phyloP scores from a whole-genome alignment of 2,797 vertebrate genomes.

The Harpagifer antarcticus region DNA sequence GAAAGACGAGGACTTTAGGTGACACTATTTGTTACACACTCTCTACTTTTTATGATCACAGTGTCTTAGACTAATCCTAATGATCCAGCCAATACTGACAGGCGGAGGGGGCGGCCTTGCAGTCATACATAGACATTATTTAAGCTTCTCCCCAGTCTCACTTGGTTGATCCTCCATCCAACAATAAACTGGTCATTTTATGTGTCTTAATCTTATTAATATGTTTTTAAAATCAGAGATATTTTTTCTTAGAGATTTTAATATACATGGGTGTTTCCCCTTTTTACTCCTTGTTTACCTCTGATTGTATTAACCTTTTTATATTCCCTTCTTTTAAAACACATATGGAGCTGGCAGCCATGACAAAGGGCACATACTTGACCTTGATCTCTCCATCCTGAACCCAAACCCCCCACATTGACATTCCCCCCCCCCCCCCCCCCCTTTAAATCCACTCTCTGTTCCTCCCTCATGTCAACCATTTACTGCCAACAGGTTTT shows the following conservation, averaged over 20 bases:
- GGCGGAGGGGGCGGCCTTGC: neutral
- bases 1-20: slow-evolving; percentile 23
- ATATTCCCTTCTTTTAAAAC: neutral
- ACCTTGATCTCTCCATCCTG: slow-evolving; percentile 3
- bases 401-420: neutral
- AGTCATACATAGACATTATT: neutral
- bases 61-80: neutral
- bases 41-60: neutral
- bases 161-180: neutral
- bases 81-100: neutral
- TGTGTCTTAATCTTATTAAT: neutral
- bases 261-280: too few species aligned
- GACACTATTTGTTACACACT: slow-evolving; percentile 8
- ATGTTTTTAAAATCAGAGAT: too few species aligned
- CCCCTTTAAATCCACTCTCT: neutral
- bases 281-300: too few species aligned
- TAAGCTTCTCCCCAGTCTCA: neutral
- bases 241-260: too few species aligned
- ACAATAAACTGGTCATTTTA: neutral
- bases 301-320: too few species aligned
- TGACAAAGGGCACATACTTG: neutral
- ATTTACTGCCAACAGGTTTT: slow-evolving; percentile 3
- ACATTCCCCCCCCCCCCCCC: too few species aligned
- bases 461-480: neutral
- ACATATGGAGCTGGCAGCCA: neutral